Base-by-base conservation (phyloP, 2,888 invertebrate genomes). In the Thecocarcelia acutangulata region DNA sequence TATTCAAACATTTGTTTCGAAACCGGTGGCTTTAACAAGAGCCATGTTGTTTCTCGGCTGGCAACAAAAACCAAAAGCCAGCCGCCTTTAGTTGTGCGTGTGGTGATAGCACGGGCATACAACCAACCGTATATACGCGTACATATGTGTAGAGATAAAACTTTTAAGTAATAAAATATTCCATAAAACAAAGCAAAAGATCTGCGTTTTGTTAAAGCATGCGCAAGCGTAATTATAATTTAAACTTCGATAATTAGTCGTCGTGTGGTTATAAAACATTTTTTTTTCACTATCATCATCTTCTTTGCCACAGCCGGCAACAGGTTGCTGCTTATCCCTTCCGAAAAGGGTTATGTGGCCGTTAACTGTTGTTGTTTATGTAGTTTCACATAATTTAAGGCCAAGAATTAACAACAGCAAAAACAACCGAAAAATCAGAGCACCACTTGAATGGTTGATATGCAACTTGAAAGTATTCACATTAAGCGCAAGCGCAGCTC, bases 191-290 rank as follows among this genome's bases (percentile, higher is more conserved):
- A 70, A 78, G 52, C 56, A 19, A 33, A 74, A 69, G 61, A 40
- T 69, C 40, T 70, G 72, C 74, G 54, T 82, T 82, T 78, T 82
- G 78, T 80, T 74, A 0, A 69, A 77, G 84, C 83, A 81, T 83
- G 81, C 84, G 84, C 85, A 82, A 83, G 63, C 83, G 86, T 86
- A 87, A 86, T 87, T 86, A 88, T 87, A 88, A 88, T 87, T 88
- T 86, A 85, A 86, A 86, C 86, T 87, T 87, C 87, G 88, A 89
- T 89, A 89, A 89, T 89, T 89, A 89, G 88, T 88, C 87, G 86
- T 76, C 85, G 87, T 87, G 86, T 86, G 87, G 88, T 87, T 88
- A 88, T 86, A 87, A 86, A 86, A 86, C 86, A 87, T 87, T 85
- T 81, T 70, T 73, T 76, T 24, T 56, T 54, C 59, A 52, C 70